Base-by-base conservation (phyloP, 2,888 invertebrate genomes). In the Tridacna gigas region DNA sequence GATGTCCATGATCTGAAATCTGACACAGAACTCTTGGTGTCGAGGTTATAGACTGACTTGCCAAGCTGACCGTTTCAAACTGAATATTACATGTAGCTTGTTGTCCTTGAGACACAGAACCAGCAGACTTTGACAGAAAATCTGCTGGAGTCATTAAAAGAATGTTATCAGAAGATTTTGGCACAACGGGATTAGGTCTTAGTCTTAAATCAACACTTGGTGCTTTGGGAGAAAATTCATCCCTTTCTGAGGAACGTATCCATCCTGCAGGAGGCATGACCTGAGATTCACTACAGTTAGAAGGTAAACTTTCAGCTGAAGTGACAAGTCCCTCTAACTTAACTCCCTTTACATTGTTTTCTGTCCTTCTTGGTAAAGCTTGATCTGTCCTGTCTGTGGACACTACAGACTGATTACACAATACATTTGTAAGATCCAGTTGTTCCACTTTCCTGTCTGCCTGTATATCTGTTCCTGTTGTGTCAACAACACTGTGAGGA, bases 71-170 rank as follows among this genome's bases (percentile, higher is more conserved):
- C 48, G 71, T 71, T 22, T 71, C 71, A 9, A 11, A 67, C 15
- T 13, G 20, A 71, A 22, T 71, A 71, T 71, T 51, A 71, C 71
- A 71, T 7, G 20, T 25, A 22, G 22, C 22, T 22, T 45, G 71
- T 22, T 45, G 0, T 51, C 51, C 56, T 26, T 67, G 67, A 66
- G 26, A 51, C 5, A 26, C 25, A 9, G 28, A 12, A 65, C 66
- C 65, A 0, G 51, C 77, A 45, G 66, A 77, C 48, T 82, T 88
- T 25, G 69, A 61, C 26, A 86, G 60, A 81, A 89, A 89, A 83
- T 89, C 89, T 51, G 88, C 88, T 15, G 89, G 89, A n/a, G 89
- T 89, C 71, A 89, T 77, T 56, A 89, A 75, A 13, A 74, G 82
- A 18, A 82, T 26, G 48, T 81, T 81, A 65, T 71, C 66, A 37